Base-by-base conservation (phyloP, 64 coral and sea anemone species). In the Pocillopora verrucosa region DNA sequence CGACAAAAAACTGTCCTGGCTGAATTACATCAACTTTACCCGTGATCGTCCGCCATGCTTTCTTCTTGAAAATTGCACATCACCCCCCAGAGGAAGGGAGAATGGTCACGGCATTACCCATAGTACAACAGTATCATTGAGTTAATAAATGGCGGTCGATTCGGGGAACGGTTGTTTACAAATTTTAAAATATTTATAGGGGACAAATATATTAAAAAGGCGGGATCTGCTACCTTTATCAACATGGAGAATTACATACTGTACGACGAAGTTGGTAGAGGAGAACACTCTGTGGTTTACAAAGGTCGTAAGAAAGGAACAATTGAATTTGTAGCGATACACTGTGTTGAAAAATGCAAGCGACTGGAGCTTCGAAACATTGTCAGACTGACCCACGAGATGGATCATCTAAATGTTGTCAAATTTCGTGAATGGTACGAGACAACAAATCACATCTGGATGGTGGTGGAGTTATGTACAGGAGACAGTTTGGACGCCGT, bases 391-490 rank as follows among this genome's bases (percentile, higher is more conserved):
- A 99, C 97, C 37, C 97, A 99, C 79, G 97, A 99, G 67, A 89
- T 99, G 20, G 91, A 90, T 37, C 97, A 99, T 86, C 83, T 80
- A 7, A 99, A 99, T 57, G 86, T 99, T 57, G 97, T 99, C 2
- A 84, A 59, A 80, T 99, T 99, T 82, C 88, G 93, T 73, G 97
- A 99, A 80, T 99, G 97, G 97, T 99, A 99, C 17, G 97, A 99
- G 80, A 99, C 97, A 20, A 93, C 97, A 34, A 99, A 99, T 77
- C 97, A 99, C 68, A 99, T 99, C 61, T 99, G 97, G 97, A 93
- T 99, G 94, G 94, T 99, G 20, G 91, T 95, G 34, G 97, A 99
- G 76, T 89, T 99, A 17, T 99, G 97, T 64, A 99, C 97, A 3
- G 97, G 97, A 26, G 82, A 91, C n/a, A 95, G 85, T 87, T 79